phyloP scores from a whole-genome alignment of 1,140 invertebrate species.

The Drosophila murphyi region DNA sequence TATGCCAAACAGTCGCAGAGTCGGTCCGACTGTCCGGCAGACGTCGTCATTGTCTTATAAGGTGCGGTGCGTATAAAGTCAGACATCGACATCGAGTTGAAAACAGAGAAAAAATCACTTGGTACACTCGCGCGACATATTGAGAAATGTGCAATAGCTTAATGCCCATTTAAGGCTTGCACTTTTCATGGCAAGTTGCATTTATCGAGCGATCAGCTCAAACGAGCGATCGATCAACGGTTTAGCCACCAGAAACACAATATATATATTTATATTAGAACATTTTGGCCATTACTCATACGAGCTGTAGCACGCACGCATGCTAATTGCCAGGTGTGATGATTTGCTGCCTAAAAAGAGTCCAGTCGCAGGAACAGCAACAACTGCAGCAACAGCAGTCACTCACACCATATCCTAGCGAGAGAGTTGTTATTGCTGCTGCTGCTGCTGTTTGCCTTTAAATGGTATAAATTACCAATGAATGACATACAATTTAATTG shows the following conservation, averaged over 20 bases:
- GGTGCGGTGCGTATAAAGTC: slow-evolving; percentile 81
- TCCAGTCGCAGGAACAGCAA: slow-evolving; percentile 4
- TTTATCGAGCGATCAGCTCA: slow-evolving; percentile 75
- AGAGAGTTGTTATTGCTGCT: slow-evolving; percentile 36
- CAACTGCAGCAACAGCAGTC: slow-evolving; percentile 4
- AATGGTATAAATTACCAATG: slow-evolving; percentile 84
- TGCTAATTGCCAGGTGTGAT: slow-evolving; percentile 61
- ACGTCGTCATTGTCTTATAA: slow-evolving; percentile 75
- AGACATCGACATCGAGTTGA: slow-evolving; percentile 44
- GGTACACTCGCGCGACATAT: slow-evolving; percentile 81
- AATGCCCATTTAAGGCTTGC: slow-evolving; percentile 81
- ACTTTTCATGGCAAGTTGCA: slow-evolving; percentile 84
- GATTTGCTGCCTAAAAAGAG: slow-evolving; percentile 24
- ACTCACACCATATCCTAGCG: slow-evolving; percentile 30
- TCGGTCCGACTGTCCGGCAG: slow-evolving; percentile 48
- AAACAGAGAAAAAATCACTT: slow-evolving; percentile 75
- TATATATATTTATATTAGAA: neutral
- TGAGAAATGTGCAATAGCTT: slow-evolving; percentile 84
- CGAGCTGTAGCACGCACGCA: slow-evolving; percentile 44
- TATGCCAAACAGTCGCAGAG: slow-evolving; percentile 63
- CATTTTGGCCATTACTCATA: slow-evolving; percentile 37
- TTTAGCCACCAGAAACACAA: slow-evolving; percentile 23
- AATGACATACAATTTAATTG: slow-evolving; percentile 85
- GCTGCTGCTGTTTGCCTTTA: slow-evolving; percentile 64
- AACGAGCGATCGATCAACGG: slow-evolving; percentile 61